Conservation (phyloP, 1,140 invertebrate genomes). For the Chlorops oryzae region DNA sequence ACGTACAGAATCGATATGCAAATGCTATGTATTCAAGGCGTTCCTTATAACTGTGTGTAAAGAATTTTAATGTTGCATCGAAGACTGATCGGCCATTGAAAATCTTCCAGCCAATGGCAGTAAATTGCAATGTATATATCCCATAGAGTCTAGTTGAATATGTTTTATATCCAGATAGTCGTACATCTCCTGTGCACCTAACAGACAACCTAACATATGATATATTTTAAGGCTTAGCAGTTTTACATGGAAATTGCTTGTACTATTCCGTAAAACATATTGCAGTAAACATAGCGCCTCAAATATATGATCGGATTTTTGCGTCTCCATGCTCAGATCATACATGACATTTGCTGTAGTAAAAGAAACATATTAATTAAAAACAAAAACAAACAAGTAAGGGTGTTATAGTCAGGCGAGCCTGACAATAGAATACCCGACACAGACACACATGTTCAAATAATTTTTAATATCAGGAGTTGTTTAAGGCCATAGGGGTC, state of each 20-base stretch:
- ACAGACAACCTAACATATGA: conserved; percentile 62
- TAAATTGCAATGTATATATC: conserved; percentile 72
- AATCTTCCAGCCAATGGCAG: conserved; percentile 65
- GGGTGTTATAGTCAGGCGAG: too few relatives aligned
- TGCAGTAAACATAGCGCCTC: conserved; percentile 64
- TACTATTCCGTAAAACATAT: conserved; percentile 62
- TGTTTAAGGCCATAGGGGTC: too few relatives aligned
- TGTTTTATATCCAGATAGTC: conserved; percentile 83
- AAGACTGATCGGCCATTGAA: conserved; percentile 59
- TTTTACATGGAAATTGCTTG: conserved; percentile 73
- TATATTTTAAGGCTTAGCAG: conserved; percentile 67
- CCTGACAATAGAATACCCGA: too few relatives aligned
- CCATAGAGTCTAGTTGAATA: conserved; percentile 87
- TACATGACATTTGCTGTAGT: conserved; percentile 63
- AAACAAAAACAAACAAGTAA: not conserved
- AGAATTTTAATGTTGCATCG: conserved; percentile 74
- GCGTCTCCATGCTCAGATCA: conserved; percentile 57
- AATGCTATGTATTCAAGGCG: conserved; percentile 85
- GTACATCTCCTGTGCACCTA: conserved; percentile 63
- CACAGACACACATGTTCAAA: too few relatives aligned
- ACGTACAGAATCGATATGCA: conserved; percentile 90
- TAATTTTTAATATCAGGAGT: too few relatives aligned
- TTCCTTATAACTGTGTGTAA: conserved; percentile 80
- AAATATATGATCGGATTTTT: conserved; percentile 55
- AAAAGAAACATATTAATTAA: conserved; percentile 5